Conservation (phyloP, 2,113 vertebrate species). For the Catharus bicknelli region DNA sequence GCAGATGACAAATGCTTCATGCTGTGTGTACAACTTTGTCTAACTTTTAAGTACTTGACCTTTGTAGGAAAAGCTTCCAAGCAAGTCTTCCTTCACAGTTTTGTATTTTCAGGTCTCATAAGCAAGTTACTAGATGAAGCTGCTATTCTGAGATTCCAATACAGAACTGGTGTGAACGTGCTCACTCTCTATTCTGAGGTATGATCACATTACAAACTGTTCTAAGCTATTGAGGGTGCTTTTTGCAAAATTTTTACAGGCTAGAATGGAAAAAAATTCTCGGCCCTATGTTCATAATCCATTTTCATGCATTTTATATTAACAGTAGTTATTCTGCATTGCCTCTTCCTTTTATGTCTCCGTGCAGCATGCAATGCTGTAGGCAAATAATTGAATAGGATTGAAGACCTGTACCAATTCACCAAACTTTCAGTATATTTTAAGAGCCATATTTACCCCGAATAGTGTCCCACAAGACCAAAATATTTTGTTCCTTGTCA, state of each 20-base stretch:
- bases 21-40: not conserved
- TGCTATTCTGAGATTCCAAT: not conserved
- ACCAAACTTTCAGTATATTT: not conserved
- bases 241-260: not conserved
- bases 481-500: constrained; percentile 2
- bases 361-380: fast-evolving
- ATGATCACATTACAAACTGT: fast-evolving
- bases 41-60: not conserved
- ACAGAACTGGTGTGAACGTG: not conserved
- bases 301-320: not conserved
- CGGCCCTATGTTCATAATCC: not conserved
- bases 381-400: not conserved
- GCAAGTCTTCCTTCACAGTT: not conserved
- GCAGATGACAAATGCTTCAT: not conserved
- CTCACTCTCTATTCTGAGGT: not conserved
- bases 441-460: not conserved
- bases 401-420: not conserved
- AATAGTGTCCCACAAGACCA: not conserved
- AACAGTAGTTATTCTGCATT: not conserved
- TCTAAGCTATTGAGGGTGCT: not conserved
- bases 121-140: not conserved
- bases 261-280: not conserved
- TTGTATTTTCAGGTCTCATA: not conserved
- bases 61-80: not conserved
- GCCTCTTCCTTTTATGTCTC: not conserved